Percentiles rank a stretch among this genome's conserved stretches.
phyloP scores from a whole-genome alignment of 1,140 invertebrate genomes.

The Drosophila varians region DNA sequence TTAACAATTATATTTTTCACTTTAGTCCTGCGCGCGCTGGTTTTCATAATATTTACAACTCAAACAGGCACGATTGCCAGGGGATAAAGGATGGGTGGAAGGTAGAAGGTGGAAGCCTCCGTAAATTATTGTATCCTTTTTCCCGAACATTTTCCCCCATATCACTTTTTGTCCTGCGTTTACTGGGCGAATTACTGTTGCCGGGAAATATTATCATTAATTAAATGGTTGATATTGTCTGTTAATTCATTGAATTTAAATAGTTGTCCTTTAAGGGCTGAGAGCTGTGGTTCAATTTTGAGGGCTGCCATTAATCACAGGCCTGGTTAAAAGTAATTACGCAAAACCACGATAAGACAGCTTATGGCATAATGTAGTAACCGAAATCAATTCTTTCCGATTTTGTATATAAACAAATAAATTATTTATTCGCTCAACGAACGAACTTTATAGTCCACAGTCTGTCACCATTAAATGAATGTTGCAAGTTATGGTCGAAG shows the following conservation, averaged over 20 bases:
- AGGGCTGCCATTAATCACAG: constrained; percentile 12
- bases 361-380: background rate
- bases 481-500: background rate
- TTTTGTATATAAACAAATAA: constrained; percentile 1
- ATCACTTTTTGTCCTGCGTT: constrained; percentile 2
- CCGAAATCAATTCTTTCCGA: background rate
- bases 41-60: constrained; percentile 51
- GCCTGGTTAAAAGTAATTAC: constrained; percentile 3
- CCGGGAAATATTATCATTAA: constrained; percentile 61
- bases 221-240: constrained; percentile 54
- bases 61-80: constrained; percentile 15
- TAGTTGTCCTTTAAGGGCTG: constrained; percentile 17
- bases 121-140: constrained; percentile 23
- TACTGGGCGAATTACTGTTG: constrained; percentile 33
- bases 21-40: constrained; percentile 14
- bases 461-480: constrained; percentile 12
- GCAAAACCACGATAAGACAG: background rate
- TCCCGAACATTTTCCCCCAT: background rate
- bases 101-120: background rate
- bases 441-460: constrained; percentile 8
- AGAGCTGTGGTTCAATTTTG: background rate
- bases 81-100: background rate
- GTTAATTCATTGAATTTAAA: constrained; percentile 42
- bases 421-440: background rate
- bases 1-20: constrained; percentile 64